These are phyloP conservation scores for Melanotus villosus DNA, from an alignment of 2,888 invertebrate species.

Conservation along the genomic window DNA sequence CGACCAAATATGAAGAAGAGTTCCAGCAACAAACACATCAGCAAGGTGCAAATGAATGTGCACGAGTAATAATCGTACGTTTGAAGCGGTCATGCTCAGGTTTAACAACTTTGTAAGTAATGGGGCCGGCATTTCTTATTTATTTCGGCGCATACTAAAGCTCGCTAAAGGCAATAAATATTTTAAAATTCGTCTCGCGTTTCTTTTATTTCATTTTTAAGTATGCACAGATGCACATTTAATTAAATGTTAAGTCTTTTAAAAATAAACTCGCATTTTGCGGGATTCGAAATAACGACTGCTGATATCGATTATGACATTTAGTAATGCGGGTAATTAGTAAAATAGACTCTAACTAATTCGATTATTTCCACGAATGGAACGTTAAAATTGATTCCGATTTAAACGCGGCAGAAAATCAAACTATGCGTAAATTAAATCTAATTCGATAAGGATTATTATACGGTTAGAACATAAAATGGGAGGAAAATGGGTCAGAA, in stretches of 20 bases:
- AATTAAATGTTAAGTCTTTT: not conserved
- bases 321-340: too few species aligned
- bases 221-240: not conserved
- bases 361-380: too few species aligned
- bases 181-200: not conserved
- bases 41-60: slow-evolving; percentile 11
- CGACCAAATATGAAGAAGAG: not conserved
- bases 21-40: not conserved
- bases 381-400: too few species aligned
- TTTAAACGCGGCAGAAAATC: too few species aligned
- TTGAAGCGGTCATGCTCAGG: slow-evolving; percentile 19
- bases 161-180: slow-evolving; percentile 9
- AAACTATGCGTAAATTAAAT: too few species aligned
- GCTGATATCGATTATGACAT: too few species aligned
- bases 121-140: slow-evolving; percentile 25
- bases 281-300: too few species aligned
- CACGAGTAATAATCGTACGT: slow-evolving; percentile 11
- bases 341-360: too few species aligned
- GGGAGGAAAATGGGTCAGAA: too few species aligned
- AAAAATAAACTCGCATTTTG: not conserved
- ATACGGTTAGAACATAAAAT: too few species aligned
- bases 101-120: slow-evolving; percentile 36
- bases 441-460: too few species aligned
- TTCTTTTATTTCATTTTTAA: not conserved
- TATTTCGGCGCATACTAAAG: slow-evolving; percentile 16